Evolutionary conservation across 2,113 vertebrate species (phyloP), one percentile per base, ranked within the genome.

Genomic region (Heterochromis multidens): DNA sequence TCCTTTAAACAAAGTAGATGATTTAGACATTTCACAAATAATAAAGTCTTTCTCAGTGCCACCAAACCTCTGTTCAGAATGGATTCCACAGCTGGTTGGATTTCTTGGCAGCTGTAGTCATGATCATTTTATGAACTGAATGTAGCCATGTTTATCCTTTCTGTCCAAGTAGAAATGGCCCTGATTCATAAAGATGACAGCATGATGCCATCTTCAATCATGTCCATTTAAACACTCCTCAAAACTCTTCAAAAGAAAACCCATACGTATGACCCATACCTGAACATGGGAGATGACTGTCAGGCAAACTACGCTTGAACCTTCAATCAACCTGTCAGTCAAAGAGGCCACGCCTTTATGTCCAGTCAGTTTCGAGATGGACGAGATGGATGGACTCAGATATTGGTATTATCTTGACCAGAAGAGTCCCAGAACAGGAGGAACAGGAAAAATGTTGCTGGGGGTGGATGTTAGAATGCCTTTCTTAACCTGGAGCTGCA

Each of bases 361-460:
- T n/a, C n/a, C n/a, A n/a, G n/a, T n/a, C n/a, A n/a, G n/a, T n/a
- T n/a, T n/a, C n/a, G n/a, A n/a, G n/a, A n/a, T n/a, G n/a, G n/a
- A n/a, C n/a, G n/a, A n/a, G n/a, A n/a, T n/a, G n/a, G n/a, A n/a
- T n/a, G n/a, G n/a, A n/a, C n/a, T n/a, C n/a, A n/a, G n/a, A n/a
- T n/a, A n/a, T n/a, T n/a, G n/a, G n/a, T n/a, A n/a, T n/a, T n/a
- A n/a, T 62, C 31, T 37, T 37, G 61, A 2, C 31, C 31, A 33
- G 60, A 35, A 35, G 17, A n/a, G 60, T 62, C 33, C 21, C 21
- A 40, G 62, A n/a, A 67, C 13, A 10, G 13, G n/a, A 67, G 63
- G 63, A 25, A 13, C 1, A 7, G 35, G 37, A 21, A 37, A 23
- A 14, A 2, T 25, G 63, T 43, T 0, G 1, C n/a, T 5, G n/a